Evolutionary conservation across 2,888 invertebrate species (phyloP), one percentile per base, ranked within the genome.

Genomic region (Polyommatus icarus): DNA sequence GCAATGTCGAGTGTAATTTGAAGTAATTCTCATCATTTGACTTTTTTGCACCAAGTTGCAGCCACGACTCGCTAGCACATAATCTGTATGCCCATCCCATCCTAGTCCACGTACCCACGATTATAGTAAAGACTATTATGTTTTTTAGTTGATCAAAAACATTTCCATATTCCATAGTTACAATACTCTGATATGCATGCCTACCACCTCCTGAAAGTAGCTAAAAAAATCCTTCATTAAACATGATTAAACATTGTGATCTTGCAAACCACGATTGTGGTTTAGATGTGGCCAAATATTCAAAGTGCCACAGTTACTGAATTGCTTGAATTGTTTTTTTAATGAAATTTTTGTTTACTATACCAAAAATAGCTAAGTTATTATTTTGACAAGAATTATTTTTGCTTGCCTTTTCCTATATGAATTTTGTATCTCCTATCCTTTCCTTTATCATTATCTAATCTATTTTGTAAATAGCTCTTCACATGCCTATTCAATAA

Each of bases 401-500:
- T 50, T 20, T 20, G 10, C 20, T 24, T 12, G 24, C 6, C 18
- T 50, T n/a, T 75, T 54, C n/a, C 50, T 18, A 24, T 18, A 50
- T 50, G 50, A 50, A 50, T 75, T 12, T 46, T 29, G 4, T 50
- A 20, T 50, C 24, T 73, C 1, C 24, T 32, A 20, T 50, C 3
- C 15, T 24, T 29, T 54, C 18, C 54, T 18, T 15, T 18, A 8
- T 75, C 75, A 75, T 24, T 12, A 54, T 75, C 50, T 75, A 54
- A 46, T 46, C 1, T 46, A 46, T 75, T 50, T 1, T 75, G 50
- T 75, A 75, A 54, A 75, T 54, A 75, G 29, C 24, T 75, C 54
- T 54, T 20, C 29, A 75, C 75, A 54, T 75, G 54, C 75, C 54
- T 29, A 29, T 36, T n/a, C n/a, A 54, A 75, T 75, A 40, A n/a